Base-by-base conservation (phyloP, 2,797 vertebrate genomes). In the Ptychobarbus kaznakovi region DNA sequence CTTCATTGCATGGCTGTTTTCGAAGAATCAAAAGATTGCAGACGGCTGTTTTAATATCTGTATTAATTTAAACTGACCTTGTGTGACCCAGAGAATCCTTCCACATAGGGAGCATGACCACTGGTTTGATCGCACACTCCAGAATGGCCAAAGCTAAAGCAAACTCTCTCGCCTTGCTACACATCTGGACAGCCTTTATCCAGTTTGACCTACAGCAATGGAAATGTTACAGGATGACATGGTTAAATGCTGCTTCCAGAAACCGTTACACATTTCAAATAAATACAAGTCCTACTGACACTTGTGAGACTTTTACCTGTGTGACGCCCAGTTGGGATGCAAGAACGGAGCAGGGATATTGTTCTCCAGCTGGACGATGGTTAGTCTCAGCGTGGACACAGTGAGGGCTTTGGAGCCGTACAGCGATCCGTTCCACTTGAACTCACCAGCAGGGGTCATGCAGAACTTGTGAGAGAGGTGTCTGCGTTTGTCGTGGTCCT, bases 131-230 rank as follows among this genome's bases (percentile, higher is more conserved):
- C 88, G 98, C 97, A 93, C 98, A 99, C 91, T 99, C 98, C 92
- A 99, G 91, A 90, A 99, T 99, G 74, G 98, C 98, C 91, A 99
- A 91, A 8, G 98, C 98, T 91, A 99, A 93, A 0, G 98, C 98
- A 95, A 99, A 99, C 95, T 99, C 98, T 92, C 97, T 94, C 40
- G 98, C 97, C 88, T 99, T 99, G 92, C 97, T 99, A 93, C 98
- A 99, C 97, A 99, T 99, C 93, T 99, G 98, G 90, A 99, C 98
- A 35, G 98, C 98, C 92, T 99, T 99, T 93, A 98, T 99, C 98
- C 98, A 99, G 88, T 99, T 99, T 89, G 97, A 96, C 94, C 98
- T 99, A 51, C 40, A 72, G 42, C 51, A 70, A 20, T 7, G 12
- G 49, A 46, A 66, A 53, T 20, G 16, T 28, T 1, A 72, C 28